Evolutionary conservation across 2,113 vertebrate genomes (phyloP), one percentile per base, ranked within the genome.

Genomic region (Pangasianodon gigas): DNA sequence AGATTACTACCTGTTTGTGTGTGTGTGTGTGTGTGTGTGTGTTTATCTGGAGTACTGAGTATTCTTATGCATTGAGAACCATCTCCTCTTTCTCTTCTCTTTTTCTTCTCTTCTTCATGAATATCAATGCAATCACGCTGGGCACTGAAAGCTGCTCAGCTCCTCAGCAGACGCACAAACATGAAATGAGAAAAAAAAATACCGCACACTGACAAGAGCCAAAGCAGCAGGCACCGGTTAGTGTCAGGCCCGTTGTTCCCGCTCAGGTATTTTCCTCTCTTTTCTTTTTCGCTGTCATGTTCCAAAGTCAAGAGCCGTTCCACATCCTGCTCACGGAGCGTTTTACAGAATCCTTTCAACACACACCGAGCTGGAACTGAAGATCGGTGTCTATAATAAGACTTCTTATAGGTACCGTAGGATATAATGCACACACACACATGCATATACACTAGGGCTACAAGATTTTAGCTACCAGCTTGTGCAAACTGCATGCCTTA

Each of bases 111-210:
- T 83, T 58, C 81, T 84, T 84, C 54, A 84, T 84, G 81, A 84
- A 84, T 84, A 84, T 84, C 81, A 84, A 84, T 84, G 81, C 81
- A 84, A 58, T 58, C 81, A 84, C 4, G 81, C 81, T 84, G 81
- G n/a, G 81, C 54, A 41, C 81, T 52, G 54, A 60, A 84, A 84
- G 32, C 81, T 84, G 81, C 81, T 84, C 81, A 60, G 81, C 54
- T 56, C 81, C 81, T 58, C 81, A 41, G 54, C 81, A 58, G 52
- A 58, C 32, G 32, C 81, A 26, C 81, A 58, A 83, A 83, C 81
- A 83, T 60, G 54, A 83, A 83, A 52, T 7, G 51, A 41, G 81
- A 24, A 83, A 83, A 81, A 54, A 83, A 83, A 4, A 83, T 37
- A 58, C 52, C n/a, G 8, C 81, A 83, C 54, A 58, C 81, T 83